These are phyloP conservation scores for Addax nasomaculatus DNA, from an alignment of 2,113 vertebrate genomes.

Conservation along the genomic window DNA sequence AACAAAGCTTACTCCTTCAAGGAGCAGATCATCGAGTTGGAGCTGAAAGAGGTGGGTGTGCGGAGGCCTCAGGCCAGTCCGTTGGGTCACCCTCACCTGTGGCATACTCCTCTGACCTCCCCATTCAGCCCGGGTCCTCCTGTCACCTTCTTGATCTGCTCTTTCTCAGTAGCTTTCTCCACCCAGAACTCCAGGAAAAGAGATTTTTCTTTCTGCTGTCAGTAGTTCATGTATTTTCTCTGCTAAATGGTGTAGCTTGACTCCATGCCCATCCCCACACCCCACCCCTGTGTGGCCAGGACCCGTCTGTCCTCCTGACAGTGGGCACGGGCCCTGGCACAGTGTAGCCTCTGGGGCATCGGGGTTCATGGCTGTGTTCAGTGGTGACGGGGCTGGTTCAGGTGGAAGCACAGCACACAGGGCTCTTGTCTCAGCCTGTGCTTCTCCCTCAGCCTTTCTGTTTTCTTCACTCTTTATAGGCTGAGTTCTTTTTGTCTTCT, in stretches of 20 bases:
- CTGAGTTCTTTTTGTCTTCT: neutral
- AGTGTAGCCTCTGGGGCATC: neutral
- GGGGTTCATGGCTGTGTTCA: neutral
- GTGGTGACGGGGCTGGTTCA: neutral
- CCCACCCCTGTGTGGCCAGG: neutral
- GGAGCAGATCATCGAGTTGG: constrained; percentile 97
- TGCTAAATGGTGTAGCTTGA: neutral
- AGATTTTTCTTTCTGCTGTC: neutral
- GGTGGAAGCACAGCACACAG: neutral
- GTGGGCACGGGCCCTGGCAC: neutral
- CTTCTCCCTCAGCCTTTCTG: neutral
- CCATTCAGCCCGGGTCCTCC: neutral
- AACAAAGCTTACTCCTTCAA: constrained; percentile 99
- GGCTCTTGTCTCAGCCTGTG: neutral
- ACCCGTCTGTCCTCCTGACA: neutral
- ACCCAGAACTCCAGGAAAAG: neutral
- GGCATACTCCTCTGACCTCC: neutral
- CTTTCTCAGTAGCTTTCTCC: neutral
- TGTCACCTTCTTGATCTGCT: neutral
- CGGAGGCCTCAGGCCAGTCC: neutral
- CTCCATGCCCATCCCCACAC: neutral
- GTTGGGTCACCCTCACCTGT: neutral
- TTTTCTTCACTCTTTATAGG: neutral
- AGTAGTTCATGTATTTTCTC: neutral
- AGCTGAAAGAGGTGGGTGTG: constrained; percentile 92